Percentiles rank a stretch among this genome's conserved stretches.
phyloP scores from a whole-genome alignment of 2,113 vertebrate species.

The Hipposideros armiger region DNA sequence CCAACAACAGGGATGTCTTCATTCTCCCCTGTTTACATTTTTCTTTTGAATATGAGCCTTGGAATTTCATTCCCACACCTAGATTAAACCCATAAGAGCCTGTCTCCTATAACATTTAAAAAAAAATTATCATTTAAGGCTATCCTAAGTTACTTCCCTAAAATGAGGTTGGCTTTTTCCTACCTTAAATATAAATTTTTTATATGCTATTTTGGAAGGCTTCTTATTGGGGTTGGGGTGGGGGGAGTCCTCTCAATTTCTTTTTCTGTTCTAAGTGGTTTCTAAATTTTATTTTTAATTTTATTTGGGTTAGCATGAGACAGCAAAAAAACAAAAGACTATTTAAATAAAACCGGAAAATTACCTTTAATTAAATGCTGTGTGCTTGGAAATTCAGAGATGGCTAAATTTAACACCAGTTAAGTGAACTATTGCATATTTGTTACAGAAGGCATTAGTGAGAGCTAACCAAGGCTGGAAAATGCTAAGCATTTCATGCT shows the following conservation, averaged over 20 bases:
- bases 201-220: background rate
- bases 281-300: slow-evolving; percentile 40
- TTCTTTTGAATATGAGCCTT: background rate
- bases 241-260: background rate
- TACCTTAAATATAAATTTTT: background rate
- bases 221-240: background rate
- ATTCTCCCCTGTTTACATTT: background rate
- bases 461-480: background rate
- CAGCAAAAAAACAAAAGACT: slow-evolving; percentile 11
- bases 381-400: slow-evolving; percentile 4
- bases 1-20: background rate
- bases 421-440: background rate
- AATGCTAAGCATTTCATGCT: background rate
- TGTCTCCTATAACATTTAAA: background rate
- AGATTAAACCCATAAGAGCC: background rate
- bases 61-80: background rate
- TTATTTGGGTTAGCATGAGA: slow-evolving; percentile 30
- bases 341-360: slow-evolving; percentile 27
- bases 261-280: background rate
- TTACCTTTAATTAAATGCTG: slow-evolving; percentile 32
- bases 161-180: background rate
- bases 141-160: slow-evolving; percentile 16
- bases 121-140: background rate
- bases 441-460: background rate
- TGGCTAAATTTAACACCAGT: slow-evolving; percentile 44